Percentiles rank a stretch among this genome's conserved stretches.
phyloP scores from a whole-genome alignment of 64 coral and sea anemone species.

The Exaiptasia diaphana region DNA sequence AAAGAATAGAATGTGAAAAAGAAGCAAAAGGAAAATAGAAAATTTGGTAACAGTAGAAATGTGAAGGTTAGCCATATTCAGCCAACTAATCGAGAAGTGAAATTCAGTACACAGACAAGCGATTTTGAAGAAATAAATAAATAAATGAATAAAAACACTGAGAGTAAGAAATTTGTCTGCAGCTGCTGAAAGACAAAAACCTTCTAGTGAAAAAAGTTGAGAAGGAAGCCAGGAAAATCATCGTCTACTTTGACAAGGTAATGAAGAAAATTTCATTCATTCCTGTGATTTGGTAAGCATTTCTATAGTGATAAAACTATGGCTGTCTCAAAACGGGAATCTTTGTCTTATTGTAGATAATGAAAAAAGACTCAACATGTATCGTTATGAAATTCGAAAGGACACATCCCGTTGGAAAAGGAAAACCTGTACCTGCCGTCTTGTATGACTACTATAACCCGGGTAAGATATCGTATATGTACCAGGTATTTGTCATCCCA shows the following conservation, averaged over 20 bases:
- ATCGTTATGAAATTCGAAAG: constrained; percentile 63
- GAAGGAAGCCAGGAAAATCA: constrained; percentile 57
- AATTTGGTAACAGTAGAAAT: too few species aligned
- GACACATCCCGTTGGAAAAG: constrained; percentile 79
- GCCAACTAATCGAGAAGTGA: too few species aligned
- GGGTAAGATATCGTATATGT: constrained; percentile 42
- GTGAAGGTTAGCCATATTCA: too few species aligned
- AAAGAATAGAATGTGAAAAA: too few species aligned
- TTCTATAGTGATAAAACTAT: background rate
- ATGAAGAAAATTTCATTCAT: background rate
- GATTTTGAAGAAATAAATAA: too few species aligned
- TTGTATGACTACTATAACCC: constrained; percentile 93
- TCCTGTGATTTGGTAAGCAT: background rate
- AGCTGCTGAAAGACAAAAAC: constrained; percentile 61
- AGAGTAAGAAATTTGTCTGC: background rate
- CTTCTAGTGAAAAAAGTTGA: constrained; percentile 77
- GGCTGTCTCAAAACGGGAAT: background rate
- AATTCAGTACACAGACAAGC: too few species aligned
- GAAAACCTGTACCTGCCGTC: constrained; percentile 73
- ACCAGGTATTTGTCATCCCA: background rate
- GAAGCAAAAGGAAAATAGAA: too few species aligned
- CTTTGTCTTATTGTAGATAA: constrained; percentile 35
- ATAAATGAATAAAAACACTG: background rate
- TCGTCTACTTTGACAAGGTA: constrained; percentile 93
- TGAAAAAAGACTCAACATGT: constrained; percentile 41